These are phyloP conservation scores for Sphecodes monilicornis DNA, from an alignment of 2,888 invertebrate species.

Conservation along the genomic window DNA sequence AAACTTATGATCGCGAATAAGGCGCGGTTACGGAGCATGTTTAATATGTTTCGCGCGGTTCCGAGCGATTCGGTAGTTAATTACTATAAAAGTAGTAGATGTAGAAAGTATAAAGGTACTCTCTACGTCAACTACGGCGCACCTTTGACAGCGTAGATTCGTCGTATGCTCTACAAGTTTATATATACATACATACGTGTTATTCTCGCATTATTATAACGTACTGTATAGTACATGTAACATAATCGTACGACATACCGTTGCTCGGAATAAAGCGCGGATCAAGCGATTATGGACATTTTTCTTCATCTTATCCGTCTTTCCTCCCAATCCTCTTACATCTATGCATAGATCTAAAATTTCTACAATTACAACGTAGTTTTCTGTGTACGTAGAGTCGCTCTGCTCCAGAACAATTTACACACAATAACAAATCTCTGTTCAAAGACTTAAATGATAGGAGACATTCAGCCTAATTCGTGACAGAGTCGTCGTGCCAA, in stretches of 20 bases:
- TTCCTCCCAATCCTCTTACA: background rate
- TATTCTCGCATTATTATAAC: conserved; percentile 5
- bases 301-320: background rate
- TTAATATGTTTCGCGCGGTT: conserved; percentile 9
- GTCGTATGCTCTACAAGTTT: background rate
- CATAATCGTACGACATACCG: background rate
- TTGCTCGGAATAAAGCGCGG: conserved; percentile 18
- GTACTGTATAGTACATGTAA: background rate
- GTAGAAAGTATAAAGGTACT: background rate
- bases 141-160: background rate
- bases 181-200: background rate
- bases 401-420: conserved; percentile 43
- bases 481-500: conserved; percentile 71
- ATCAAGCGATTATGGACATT: conserved; percentile 17
- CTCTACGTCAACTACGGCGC: background rate
- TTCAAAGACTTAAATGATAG: conserved; percentile 29
- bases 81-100: background rate
- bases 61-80: conserved; percentile 15
- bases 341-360: background rate
- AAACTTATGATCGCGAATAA: conserved; percentile 12
- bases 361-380: conserved; percentile 18
- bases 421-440: conserved; percentile 40
- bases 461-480: conserved; percentile 66
- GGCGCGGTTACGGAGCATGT: background rate
- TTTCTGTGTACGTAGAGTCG: background rate